Conservation (phyloP, 2,113 vertebrate species). For the Copsychus sechellarum region DNA sequence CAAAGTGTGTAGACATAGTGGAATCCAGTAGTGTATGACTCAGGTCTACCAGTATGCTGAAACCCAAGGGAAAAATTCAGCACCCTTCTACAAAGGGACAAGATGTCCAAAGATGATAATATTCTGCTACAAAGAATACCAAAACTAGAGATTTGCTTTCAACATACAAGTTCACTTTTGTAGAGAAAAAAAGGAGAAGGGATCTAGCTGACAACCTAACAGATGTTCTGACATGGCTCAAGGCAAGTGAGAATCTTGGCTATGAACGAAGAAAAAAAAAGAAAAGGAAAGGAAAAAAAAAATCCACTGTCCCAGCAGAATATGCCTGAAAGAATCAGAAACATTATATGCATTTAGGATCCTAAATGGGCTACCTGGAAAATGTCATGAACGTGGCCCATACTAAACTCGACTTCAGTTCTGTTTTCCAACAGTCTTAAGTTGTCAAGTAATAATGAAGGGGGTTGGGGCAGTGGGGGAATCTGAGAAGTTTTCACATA, state of each 20-base stretch:
- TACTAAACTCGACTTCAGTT: not conserved
- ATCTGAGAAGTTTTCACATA: not conserved
- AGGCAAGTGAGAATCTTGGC: not conserved
- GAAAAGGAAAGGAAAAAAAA: not conserved
- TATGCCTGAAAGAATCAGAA: not conserved
- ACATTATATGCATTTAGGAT: not conserved
- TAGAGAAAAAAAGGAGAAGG: not conserved
- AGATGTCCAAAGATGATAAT: not conserved
- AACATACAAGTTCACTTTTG: not conserved
- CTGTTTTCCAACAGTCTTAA: not conserved
- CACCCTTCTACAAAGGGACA: not conserved
- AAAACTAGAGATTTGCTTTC: not conserved
- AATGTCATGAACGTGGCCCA: not conserved
- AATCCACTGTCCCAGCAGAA: not conserved
- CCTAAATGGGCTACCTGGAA: not conserved
- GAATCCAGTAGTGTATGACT: not conserved
- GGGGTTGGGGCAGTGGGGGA: fast-evolving
- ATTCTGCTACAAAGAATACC: not conserved
- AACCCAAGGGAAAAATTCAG: not conserved
- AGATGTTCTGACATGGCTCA: not conserved
- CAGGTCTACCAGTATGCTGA: not conserved
- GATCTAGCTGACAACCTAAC: not conserved
- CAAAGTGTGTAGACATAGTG: not conserved
- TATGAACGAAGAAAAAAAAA: not conserved
- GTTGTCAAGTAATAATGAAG: not conserved